A percentile compares a stretch with the other conserved stretches of the same genome.
These are phyloP conservation scores for Euura saliciscinereae DNA, from an alignment of 1,140 invertebrate genomes.

Conservation along the genomic window DNA sequence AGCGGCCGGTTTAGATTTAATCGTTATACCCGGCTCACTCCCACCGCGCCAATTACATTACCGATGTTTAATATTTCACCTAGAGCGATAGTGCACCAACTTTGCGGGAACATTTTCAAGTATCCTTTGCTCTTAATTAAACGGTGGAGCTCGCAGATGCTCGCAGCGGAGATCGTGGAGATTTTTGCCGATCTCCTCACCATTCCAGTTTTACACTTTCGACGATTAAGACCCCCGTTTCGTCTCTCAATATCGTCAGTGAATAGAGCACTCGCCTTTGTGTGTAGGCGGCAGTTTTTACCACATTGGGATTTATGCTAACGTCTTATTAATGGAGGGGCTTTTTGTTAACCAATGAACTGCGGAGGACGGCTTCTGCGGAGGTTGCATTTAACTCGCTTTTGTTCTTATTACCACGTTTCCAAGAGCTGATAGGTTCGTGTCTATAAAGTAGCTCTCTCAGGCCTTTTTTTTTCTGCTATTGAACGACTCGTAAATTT, in stretches of 20 bases:
- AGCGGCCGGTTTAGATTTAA: conserved; percentile 37
- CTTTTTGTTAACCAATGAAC: conserved; percentile 26
- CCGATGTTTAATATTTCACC: conserved; percentile 39
- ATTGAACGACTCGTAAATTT: background rate
- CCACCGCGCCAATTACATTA: conserved; percentile 34
- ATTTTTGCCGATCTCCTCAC: too few species aligned
- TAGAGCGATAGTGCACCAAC: background rate
- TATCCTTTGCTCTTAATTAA: too few species aligned
- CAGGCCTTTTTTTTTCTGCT: background rate
- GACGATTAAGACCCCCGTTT: too few species aligned
- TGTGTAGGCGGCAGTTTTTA: conserved; percentile 33
- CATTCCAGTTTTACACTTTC: too few species aligned
- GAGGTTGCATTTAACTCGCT: background rate
- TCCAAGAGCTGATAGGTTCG: background rate
- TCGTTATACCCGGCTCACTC: conserved; percentile 26
- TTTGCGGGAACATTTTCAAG: too few species aligned
- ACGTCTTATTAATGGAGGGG: conserved; percentile 39
- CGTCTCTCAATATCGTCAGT: background rate
- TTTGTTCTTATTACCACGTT: background rate
- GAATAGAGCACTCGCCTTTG: background rate
- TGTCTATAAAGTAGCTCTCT: background rate
- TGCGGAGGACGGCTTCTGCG: background rate
- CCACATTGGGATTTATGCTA: conserved; percentile 35
- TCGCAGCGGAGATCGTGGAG: too few species aligned
- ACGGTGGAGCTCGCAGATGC: too few species aligned